Conservation (phyloP, 2,888 invertebrate species). For the Tetragonisca angustula region DNA sequence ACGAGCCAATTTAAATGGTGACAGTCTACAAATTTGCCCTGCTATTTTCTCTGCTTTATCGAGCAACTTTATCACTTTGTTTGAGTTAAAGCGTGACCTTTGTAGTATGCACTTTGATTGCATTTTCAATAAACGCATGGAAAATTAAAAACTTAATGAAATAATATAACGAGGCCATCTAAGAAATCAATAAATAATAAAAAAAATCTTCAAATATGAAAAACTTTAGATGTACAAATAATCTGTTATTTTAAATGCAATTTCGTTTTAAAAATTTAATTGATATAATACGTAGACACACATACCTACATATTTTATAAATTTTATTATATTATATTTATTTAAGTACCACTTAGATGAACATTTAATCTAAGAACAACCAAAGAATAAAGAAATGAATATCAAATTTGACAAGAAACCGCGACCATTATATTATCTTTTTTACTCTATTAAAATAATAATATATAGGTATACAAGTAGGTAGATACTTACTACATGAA, state of each 20-base stretch:
- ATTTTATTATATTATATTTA: too few relatives aligned
- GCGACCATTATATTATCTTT: fast-evolving
- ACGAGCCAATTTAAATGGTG: constrained; percentile 60
- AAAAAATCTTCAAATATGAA: not conserved
- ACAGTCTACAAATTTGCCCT: constrained; percentile 49
- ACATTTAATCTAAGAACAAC: not conserved
- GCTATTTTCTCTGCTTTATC: constrained; percentile 53
- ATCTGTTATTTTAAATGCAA: too few relatives aligned
- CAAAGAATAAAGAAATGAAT: not conserved
- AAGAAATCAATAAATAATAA: not conserved
- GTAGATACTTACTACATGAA: too few relatives aligned
- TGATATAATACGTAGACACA: too few relatives aligned
- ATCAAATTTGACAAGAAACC: not conserved
- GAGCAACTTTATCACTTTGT: constrained; percentile 12
- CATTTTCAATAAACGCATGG: not conserved
- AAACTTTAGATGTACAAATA: too few relatives aligned
- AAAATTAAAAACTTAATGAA: not conserved
- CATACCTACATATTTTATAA: not conserved
- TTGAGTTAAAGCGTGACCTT: not conserved
- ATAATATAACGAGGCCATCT: not conserved
- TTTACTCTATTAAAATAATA: not conserved
- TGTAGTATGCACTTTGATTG: not conserved
- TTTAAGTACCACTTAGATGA: not conserved
- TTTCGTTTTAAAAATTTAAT: too few relatives aligned
- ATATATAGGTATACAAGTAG: too few relatives aligned